Percentiles rank a stretch among this genome's conserved stretches.
phyloP scores from a whole-genome alignment of 1,140 invertebrate species.

The Leptonema lineaticorne region DNA sequence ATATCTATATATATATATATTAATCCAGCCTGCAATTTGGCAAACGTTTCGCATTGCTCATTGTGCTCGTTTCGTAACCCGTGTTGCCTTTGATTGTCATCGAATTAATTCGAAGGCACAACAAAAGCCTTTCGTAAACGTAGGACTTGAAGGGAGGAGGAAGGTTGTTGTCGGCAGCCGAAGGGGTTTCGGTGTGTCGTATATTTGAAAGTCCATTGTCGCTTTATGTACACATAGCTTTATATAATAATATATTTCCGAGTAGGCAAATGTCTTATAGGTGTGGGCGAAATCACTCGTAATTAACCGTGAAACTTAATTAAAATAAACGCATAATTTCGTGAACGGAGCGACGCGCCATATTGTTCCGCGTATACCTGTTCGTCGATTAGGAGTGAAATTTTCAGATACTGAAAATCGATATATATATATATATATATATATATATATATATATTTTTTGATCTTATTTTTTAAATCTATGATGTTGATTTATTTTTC shows the following conservation, averaged over 20 bases:
- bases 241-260: too few relatives aligned
- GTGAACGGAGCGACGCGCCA: not conserved
- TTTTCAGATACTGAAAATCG: too few relatives aligned
- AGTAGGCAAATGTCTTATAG: not conserved
- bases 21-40: constrained; percentile 8
- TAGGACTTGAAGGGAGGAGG: not conserved
- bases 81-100: constrained; percentile 19
- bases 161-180: too few relatives aligned
- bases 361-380: constrained; percentile 1
- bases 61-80: not conserved
- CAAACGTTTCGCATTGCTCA: constrained; percentile 2
- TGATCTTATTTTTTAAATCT: too few relatives aligned
- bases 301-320: constrained; percentile 30
- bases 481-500: too few relatives aligned
- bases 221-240: too few relatives aligned
- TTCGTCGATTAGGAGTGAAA: too few relatives aligned
- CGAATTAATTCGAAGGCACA: constrained; percentile 14
- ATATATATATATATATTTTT: too few relatives aligned
- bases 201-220: constrained; percentile 15
- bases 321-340: constrained; percentile 28
- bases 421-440: too few relatives aligned
- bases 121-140: constrained; percentile 13
- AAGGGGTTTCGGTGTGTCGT: too few relatives aligned
- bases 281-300: constrained; percentile 20
- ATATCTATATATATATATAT: too few relatives aligned